These are phyloP conservation scores for Brachyhypopomus occidentalis DNA, from an alignment of 2,113 vertebrate species.

Conservation along the genomic window DNA sequence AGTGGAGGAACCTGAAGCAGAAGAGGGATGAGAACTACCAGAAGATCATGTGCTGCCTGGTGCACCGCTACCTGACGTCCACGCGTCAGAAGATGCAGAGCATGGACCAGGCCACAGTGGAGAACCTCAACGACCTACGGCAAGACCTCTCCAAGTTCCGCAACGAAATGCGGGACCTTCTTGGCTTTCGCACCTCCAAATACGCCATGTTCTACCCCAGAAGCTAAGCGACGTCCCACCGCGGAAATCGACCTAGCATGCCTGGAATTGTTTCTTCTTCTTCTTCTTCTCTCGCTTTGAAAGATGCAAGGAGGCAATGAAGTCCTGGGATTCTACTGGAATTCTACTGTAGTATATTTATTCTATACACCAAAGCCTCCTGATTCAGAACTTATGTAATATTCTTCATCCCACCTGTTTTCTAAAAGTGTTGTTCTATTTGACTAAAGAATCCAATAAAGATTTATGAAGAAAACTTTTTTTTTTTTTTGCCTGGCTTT, in stretches of 20 bases:
- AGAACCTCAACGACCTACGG: constrained; percentile 95
- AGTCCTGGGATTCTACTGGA: constrained; percentile 62
- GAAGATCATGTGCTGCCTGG: constrained; percentile 98
- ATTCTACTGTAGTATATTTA: constrained; percentile 54
- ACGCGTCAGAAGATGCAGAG: constrained; percentile 98
- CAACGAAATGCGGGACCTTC: constrained; percentile 96
- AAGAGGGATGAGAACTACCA: constrained; percentile 97
- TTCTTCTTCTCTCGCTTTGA: constrained; percentile 50
- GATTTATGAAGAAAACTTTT: constrained; percentile 57
- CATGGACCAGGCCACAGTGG: constrained; percentile 94
- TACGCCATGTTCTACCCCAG: constrained; percentile 98
- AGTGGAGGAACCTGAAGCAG: constrained; percentile 95
- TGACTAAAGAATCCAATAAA: constrained; percentile 67
- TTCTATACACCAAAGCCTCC: constrained; percentile 66
- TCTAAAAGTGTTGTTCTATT: constrained; percentile 75
- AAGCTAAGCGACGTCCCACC: constrained; percentile 73
- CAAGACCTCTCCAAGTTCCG: constrained; percentile 97
- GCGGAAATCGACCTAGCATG: constrained; percentile 61
- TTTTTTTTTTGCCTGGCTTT: neutral
- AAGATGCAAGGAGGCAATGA: constrained; percentile 42
- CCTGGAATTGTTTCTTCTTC: constrained; percentile 51
- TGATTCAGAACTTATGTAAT: constrained; percentile 63
- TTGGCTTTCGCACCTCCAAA: constrained; percentile 97
- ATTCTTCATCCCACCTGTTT: constrained; percentile 63
- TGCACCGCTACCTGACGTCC: constrained; percentile 96